Evolutionary conservation across 2,888 invertebrate species (phyloP).

Genomic region (Xylota sylvarum): DNA sequence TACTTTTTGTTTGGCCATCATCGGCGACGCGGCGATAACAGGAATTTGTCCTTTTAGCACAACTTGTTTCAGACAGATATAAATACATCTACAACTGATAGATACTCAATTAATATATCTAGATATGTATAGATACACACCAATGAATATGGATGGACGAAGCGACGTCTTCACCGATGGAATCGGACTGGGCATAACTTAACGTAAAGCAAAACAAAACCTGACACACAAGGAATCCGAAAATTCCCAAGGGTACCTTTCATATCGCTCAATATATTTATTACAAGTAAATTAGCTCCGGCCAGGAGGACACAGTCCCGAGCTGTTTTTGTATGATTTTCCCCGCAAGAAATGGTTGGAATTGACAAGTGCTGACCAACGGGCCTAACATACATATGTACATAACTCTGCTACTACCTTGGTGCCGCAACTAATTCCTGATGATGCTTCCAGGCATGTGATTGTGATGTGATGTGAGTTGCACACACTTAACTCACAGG

Average conservation of each 20-base stretch:
- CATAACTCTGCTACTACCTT: slow-evolving; percentile 46
- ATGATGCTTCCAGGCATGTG: slow-evolving; percentile 3
- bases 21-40: slow-evolving; percentile 60
- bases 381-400: too few relatives aligned
- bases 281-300: slow-evolving; percentile 78
- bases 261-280: slow-evolving; percentile 78
- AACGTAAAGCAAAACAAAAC: slow-evolving; percentile 38
- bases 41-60: slow-evolving; percentile 70
- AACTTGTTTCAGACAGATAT: slow-evolving; percentile 61
- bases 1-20: slow-evolving; percentile 45
- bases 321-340: slow-evolving; percentile 42
- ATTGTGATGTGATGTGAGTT: slow-evolving; percentile 35
- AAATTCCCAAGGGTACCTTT: slow-evolving; percentile 74
- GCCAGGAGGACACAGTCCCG: slow-evolving; percentile 40
- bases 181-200: slow-evolving; percentile 45
- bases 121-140: slow-evolving; percentile 39
- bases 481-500: slow-evolving; percentile 36
- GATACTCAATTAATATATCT: slow-evolving; percentile 73
- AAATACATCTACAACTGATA: slow-evolving; percentile 69
- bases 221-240: slow-evolving; percentile 61
- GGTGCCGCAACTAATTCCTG: slow-evolving; percentile 37
- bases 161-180: background rate
- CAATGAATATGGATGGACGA: slow-evolving; percentile 52
- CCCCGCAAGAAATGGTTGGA: slow-evolving; percentile 52
- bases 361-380: slow-evolving; percentile 70